Conservation (phyloP, 2,113 vertebrate species). For the Cyprinodon variegatus region DNA sequence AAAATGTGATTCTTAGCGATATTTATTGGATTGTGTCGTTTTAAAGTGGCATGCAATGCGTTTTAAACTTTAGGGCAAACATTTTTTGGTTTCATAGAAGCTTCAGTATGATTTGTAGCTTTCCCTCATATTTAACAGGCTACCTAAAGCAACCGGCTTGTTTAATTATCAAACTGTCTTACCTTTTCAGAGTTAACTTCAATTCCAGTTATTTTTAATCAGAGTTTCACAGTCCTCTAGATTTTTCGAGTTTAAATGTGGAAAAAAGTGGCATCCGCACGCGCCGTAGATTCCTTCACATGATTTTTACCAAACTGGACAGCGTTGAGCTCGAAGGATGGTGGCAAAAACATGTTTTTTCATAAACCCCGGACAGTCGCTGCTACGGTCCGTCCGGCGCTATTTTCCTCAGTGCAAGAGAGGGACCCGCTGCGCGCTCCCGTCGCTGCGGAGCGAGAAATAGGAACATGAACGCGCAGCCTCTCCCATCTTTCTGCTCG, state of each 20-base stretch:
- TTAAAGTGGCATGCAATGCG: neutral
- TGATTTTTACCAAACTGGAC: conserved; percentile 46
- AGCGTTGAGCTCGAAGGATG: conserved; percentile 44
- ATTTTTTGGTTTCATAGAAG: neutral
- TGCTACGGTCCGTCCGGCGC: conserved; percentile 65
- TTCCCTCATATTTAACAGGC: neutral
- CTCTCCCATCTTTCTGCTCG: conserved; percentile 80
- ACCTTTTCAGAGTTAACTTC: conserved; percentile 72
- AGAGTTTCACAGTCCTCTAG: conserved; percentile 51
- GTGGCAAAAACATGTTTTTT: conserved; percentile 74
- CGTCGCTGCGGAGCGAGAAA: conserved; percentile 63
- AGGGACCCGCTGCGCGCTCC: conserved; percentile 73
- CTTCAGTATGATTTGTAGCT: neutral
- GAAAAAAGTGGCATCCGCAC: conserved; percentile 54
- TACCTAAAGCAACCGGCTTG: neutral
- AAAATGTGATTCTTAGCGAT: neutral
- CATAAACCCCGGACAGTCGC: conserved; percentile 56
- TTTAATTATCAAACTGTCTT: conserved; percentile 53
- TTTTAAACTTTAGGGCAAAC: conserved; percentile 3
- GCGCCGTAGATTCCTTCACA: conserved; percentile 50
- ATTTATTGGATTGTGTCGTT: neutral
- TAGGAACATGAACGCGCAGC: conserved; percentile 76
- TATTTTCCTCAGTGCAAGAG: conserved; percentile 61
- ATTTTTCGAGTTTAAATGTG: conserved; percentile 56
- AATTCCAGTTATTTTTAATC: conserved; percentile 33